Evolutionary conservation across 2,797 vertebrate species (phyloP), one percentile per base, ranked within the genome.

Genomic region (Orestias chungarensis): DNA sequence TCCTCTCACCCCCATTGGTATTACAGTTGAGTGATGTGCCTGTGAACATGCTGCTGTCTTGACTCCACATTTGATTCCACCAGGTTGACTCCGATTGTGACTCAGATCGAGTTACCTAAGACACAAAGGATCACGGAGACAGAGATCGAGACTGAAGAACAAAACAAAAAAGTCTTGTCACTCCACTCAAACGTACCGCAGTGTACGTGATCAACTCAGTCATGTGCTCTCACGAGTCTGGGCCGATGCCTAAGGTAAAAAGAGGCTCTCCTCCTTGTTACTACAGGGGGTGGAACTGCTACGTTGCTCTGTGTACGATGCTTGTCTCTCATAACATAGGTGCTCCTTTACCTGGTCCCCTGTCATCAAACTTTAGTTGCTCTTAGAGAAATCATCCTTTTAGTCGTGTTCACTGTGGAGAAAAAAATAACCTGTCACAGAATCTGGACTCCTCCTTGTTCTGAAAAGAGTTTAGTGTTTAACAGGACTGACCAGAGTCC

Each of bases 51-150:
- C 86, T 93, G 91, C 93, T 95, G 76, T 95, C 89, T 94, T 95
- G 93, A 95, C 94, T 92, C 87, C 91, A 70, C 92, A 87, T 95
- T 95, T 95, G 93, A 95, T 95, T 90, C 90, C 94, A 93, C 92
- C 94, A 95, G 95, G 94, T 95, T 95, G 93, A 88, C 93, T 93
- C 92, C 93, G 92, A 94, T 91, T 94, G 91, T 90, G 92, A 93
- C 93, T 92, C 91, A 91, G 88, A 89, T 89, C 87, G 82, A 84
- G 89, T 93, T 90, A 91, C 89, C 90, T 94, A 93, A 88, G 91
- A 93, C 93, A 91, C 88, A 90, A 70, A 81, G 89, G 88, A 91
- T 89, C 86, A 85, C 76, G 87, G 88, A 90, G 78, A 88, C 87
- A 88, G 80, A 88, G 83, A 79, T 88, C 71, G 89, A 88, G 82